Evolutionary conservation across 2,888 invertebrate species (phyloP), one percentile per base, ranked within the genome.

Genomic region (Anarsia innoxiella): DNA sequence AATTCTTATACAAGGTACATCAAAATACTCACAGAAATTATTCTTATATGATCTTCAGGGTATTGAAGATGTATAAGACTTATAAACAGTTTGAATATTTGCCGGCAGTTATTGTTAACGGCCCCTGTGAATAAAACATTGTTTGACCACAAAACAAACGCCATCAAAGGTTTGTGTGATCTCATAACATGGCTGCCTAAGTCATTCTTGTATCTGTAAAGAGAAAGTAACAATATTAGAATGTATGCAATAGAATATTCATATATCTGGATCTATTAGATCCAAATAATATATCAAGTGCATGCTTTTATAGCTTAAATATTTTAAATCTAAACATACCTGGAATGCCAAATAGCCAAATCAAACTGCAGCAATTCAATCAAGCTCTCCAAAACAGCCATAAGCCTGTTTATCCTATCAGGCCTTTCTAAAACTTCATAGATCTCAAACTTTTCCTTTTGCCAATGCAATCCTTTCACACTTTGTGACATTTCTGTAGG

Each of bases 341-440:
- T 85, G 40, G 79, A 62, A 50, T 86, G 73, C 87, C 88, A 88
- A 54, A 87, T 80, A 2, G 80, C 76, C 36, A 88, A 71, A 65
- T 89, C 88, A 59, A 70, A 74, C 56, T 88, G 88, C 36, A 89
- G 52, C 23, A 88, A 58, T 57, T 87, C 83, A 38, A 87, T 66
- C 1, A 88, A 42, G 47, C 83, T 73, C 41, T 86, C 75, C 12
- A 89, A 51, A 3, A 84, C 80, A 23, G 77, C 64, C 63, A 86
- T 84, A 1, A 88, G 44, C 15, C 89, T 72, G 6, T 85, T 71
- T 41, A 89, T 72, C 35, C 87, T 80, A 2, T 80, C 75, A 6
- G 47, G 49, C 37, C 77, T 67, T 0, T 63, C 50, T 3, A 79
- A 54, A 14, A 71, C 51, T 53, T 85, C 83, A 58, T 56, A 80